Evolutionary conservation across 1,140 invertebrate genomes (phyloP), one percentile per base, ranked within the genome.

Genomic region (Ylistrum balloti): DNA sequence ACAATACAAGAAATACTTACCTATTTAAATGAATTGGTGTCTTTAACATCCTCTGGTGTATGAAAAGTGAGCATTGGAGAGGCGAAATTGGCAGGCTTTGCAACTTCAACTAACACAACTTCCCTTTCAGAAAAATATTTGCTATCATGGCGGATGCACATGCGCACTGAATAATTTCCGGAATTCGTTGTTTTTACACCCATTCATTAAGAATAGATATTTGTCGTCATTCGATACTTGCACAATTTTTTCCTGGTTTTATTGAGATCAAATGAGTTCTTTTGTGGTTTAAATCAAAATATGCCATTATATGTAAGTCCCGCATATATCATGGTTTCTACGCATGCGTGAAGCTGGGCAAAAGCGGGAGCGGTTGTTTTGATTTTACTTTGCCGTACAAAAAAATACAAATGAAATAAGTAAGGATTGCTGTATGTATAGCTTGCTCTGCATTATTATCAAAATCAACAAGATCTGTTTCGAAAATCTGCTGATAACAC

Each of bases 71-170:
- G 56, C 56, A 74, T 74, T 28, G 56, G 56, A 74, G 56, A 28
- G 22, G 56, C 56, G 22, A 74, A 74, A 74, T 74, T 28, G 56
- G 1, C 56, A 74, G 56, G 56, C 22, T 74, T 74, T 74, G 56
- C 56, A 74, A 28, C 56, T 74, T 74, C 56, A 74, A 74, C 56
- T 74, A 74, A 28, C 7, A 33, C 88, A 88, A 88, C 88, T 88
- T 88, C 88, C 88, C 85, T 85, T 88, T 88, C 88, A 85, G 88
- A 88, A 88, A 74, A 74, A 88, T 88, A 88, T 88, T 88, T 35
- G 88, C 48, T 88, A 33, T 88, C 56, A 88, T 88, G 88, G 88
- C 88, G 88, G 88, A 88, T 34, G 15, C 45, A 85, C 88, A 17
- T 88, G 88, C 88, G 88, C 88, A 88, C n/a, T 56, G 3, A 88